Conservation (phyloP, 1,140 invertebrate genomes). For the Lysiphlebus fabarum region DNA sequence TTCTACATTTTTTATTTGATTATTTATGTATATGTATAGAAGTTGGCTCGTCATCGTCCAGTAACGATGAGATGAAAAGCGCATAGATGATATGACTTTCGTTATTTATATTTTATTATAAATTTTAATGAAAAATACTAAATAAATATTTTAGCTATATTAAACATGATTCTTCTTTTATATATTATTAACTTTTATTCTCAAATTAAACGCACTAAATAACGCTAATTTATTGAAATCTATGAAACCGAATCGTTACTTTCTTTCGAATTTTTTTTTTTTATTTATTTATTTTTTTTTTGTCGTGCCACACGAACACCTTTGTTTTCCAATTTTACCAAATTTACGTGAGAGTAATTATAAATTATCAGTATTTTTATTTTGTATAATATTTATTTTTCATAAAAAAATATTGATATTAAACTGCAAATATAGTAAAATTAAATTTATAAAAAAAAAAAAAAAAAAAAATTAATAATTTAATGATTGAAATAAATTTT, state of each 20-base stretch:
- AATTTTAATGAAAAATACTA: not conserved
- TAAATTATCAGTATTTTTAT: not conserved
- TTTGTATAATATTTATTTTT: too few species aligned
- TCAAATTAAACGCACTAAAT: conserved; percentile 36
- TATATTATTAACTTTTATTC: conserved; percentile 12
- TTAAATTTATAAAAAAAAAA: too few species aligned
- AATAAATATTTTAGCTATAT: not conserved
- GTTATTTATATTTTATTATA: not conserved
- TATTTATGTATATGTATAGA: too few species aligned
- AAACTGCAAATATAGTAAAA: too few species aligned
- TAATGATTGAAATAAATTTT: too few species aligned
- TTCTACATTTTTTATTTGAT: too few species aligned
- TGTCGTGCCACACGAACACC: conserved; percentile 14
- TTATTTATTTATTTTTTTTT: too few species aligned
- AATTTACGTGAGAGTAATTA: not conserved
- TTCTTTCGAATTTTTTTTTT: conserved; percentile 29
- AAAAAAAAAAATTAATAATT: too few species aligned
- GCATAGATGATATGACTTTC: conserved; percentile 5
- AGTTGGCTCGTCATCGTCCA: conserved; percentile 6
- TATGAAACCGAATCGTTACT: conserved; percentile 33
- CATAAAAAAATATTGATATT: too few species aligned
- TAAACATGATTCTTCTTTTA: not conserved
- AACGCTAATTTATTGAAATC: conserved; percentile 35
- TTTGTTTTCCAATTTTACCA: conserved; percentile 9
- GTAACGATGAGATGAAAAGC: conserved; percentile 20